Evolutionary conservation across 2,113 vertebrate genomes (phyloP).

Genomic region (Cryptomyrus ogoouensis): DNA sequence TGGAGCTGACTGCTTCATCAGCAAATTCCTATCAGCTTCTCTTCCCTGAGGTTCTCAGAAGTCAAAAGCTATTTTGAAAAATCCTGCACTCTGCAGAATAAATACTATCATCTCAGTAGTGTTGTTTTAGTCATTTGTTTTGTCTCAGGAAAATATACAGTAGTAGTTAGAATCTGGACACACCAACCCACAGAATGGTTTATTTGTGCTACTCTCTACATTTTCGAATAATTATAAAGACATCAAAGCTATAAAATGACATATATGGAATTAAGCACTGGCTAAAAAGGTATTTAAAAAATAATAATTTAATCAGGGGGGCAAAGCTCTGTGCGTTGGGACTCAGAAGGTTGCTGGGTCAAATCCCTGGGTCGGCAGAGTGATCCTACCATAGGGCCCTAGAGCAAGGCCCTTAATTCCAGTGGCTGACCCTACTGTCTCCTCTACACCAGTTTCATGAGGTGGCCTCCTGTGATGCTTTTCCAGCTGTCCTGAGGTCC

Average conservation of each 20-base stretch:
- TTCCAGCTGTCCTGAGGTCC: neutral
- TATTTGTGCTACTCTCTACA: neutral
- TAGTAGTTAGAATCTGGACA: neutral
- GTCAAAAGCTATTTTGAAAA: slow-evolving; percentile 7
- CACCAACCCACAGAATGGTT: neutral
- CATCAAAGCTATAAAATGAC: neutral
- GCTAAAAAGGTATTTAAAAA: neutral
- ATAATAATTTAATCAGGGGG: neutral
- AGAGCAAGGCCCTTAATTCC: neutral
- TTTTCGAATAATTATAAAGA: neutral
- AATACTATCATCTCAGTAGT: neutral
- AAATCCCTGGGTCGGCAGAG: neutral
- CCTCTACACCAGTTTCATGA: neutral
- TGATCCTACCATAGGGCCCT: neutral
- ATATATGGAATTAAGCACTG: neutral
- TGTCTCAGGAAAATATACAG: neutral
- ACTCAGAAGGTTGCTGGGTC: neutral
- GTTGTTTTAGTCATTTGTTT: neutral
- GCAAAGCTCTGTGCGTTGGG: neutral
- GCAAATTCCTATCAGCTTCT: neutral
- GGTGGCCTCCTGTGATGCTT: too few species aligned
- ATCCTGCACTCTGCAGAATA: neutral
- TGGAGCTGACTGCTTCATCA: slow-evolving; percentile 5
- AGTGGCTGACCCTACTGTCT: neutral
- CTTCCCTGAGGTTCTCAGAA: neutral